Conservation (phyloP, 2,797 vertebrate species). For the Phoxinus dragarum region DNA sequence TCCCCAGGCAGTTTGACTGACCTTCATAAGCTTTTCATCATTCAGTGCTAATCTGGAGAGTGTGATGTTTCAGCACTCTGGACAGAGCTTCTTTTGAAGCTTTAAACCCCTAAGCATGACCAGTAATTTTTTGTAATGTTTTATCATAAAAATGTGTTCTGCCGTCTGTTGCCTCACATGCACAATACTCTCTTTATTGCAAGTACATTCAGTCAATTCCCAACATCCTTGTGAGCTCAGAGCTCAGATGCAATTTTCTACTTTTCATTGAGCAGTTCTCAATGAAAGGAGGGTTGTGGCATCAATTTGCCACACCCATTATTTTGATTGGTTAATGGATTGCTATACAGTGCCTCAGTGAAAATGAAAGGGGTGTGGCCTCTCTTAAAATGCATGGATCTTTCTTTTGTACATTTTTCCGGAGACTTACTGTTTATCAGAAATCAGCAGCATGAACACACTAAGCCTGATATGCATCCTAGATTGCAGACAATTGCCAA, state of each 20-base stretch:
- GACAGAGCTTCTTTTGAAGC: slow-evolving; percentile 61
- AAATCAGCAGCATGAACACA: slow-evolving; percentile 67
- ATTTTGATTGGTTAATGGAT: slow-evolving; percentile 26
- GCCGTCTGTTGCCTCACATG: not conserved
- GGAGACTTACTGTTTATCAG: slow-evolving; percentile 69
- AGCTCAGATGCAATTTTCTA: not conserved
- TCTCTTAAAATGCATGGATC: slow-evolving; percentile 61
- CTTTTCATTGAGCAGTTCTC: not conserved
- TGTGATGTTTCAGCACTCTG: slow-evolving; percentile 67
- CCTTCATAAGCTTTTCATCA: slow-evolving; percentile 18
- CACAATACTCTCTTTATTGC: not conserved
- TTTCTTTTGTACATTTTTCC: slow-evolving; percentile 64
- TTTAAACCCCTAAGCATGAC: slow-evolving; percentile 44
- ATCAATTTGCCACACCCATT: not conserved
- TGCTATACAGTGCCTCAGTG: not conserved
- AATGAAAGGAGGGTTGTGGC: not conserved
- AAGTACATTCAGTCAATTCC: not conserved
- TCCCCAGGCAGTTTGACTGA: not conserved
- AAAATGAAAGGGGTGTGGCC: not conserved
- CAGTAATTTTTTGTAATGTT: slow-evolving; percentile 31
- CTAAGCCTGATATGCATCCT: slow-evolving; percentile 75
- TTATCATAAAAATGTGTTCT: not conserved
- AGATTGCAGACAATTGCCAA: slow-evolving; percentile 80
- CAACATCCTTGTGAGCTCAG: not conserved
- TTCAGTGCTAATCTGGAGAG: slow-evolving; percentile 29